Base-by-base conservation (phyloP, 37 sponge, comb jelly and placozoan genomes). In the Petrosia ficiformis region DNA sequence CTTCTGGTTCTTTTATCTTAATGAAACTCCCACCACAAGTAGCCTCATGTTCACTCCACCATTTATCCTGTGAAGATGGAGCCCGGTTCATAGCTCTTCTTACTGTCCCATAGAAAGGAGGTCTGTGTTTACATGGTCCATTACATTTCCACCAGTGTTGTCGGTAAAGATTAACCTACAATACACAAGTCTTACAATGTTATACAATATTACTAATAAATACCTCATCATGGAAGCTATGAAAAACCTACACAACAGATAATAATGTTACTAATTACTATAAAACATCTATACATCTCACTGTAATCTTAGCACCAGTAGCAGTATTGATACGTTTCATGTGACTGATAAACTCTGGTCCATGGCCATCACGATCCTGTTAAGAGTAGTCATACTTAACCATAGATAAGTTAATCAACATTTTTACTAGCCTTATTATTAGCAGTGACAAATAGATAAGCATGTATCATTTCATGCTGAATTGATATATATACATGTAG, bases 401-500 rank as follows among this genome's bases (percentile, higher is more conserved):
- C 6, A 3, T 3, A 22, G 22, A 54, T 59, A n/a, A n/a, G n/a
- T n/a, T n/a, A 19, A 1, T 31, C 59, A 37, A 54, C 64, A 8
- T 19, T 2, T 34, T 29, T 2, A 65, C 86, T 75, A 48, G 91
- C 95, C 42, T 61, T 89, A 70, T 95, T 90, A 69, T 90, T 87
- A 22, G 93, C 80, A 48, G 94, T 93, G 33, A 98, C 94, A 72
- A 98, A 98, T 39, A 98, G 90, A 41, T 73, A 93, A 28, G 99
- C 99, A 72, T 98, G 99, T 19, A 98, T 98, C 99, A 98, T 98
- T 72, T 98, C 99, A 44, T 98, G 99, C 92, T 96, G 68, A 19
- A 60, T 54, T 36, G 43, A 33, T 66, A 58, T n/a, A n/a, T n/a
- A n/a, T n/a, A n/a, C n/a, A n/a, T n/a, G n/a, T 5, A 42, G 30